phyloP scores from a whole-genome alignment of 23 tunicate genomes.

The Corella eumyota region DNA sequence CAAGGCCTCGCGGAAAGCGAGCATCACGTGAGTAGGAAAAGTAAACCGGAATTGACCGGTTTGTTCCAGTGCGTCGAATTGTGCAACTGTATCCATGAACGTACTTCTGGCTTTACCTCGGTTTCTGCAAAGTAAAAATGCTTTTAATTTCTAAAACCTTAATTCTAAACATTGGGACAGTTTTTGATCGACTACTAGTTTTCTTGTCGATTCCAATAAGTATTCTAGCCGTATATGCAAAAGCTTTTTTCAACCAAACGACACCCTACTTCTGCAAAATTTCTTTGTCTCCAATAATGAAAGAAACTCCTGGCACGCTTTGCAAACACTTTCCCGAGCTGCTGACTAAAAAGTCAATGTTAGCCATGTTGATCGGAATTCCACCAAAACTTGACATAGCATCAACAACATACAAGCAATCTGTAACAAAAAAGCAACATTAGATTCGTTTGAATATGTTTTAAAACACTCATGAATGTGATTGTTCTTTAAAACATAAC shows the following conservation, averaged over 20 bases:
- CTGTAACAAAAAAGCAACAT: constrained; percentile 8
- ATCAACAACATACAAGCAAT: constrained; percentile 36
- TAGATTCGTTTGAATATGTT: neutral
- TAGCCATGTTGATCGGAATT: constrained; percentile 24
- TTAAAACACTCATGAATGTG: no score
- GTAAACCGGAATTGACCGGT: constrained; percentile 60
- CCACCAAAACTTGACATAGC: constrained; percentile 72
- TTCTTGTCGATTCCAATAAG: no score
- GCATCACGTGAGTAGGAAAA: constrained; percentile 64
- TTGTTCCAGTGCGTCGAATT: constrained; percentile 32
- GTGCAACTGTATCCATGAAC: constrained; percentile 37
- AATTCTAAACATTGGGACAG: no score
- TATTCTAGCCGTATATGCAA: no score
- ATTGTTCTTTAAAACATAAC: neutral
- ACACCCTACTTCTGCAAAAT: constrained; percentile 27
- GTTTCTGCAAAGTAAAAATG: no score
- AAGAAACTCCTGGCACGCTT: constrained; percentile 63
- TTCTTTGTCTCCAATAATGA: constrained; percentile 17
- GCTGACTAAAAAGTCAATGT: constrained; percentile 39
- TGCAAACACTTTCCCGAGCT: constrained; percentile 55
- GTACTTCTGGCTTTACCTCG: constrained; percentile 14
- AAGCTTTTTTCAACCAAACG: no score
- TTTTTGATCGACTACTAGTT: no score
- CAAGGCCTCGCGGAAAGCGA: constrained; percentile 62
- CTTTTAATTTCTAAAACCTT: no score